Percentiles rank a stretch among this genome's conserved stretches.
These are phyloP conservation scores for Xylota sylvarum DNA, from an alignment of 2,888 invertebrate genomes.

Conservation along the genomic window DNA sequence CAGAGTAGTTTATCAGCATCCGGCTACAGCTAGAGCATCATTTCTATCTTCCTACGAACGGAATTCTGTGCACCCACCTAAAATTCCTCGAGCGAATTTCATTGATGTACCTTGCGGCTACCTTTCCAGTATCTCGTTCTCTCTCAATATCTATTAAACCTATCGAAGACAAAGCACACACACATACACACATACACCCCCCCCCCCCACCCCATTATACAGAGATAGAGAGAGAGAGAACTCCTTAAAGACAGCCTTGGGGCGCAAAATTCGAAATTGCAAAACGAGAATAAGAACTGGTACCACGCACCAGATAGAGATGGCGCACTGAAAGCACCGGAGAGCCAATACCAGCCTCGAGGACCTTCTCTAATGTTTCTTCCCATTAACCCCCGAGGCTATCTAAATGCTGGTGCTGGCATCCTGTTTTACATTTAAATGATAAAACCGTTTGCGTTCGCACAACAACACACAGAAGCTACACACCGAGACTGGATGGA, in stretches of 20 bases:
- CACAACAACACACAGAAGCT: constrained; percentile 70
- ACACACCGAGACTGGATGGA: constrained; percentile 41
- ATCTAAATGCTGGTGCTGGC: constrained; percentile 72
- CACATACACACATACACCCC: constrained; percentile 29
- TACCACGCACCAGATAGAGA: constrained; percentile 58
- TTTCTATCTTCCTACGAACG: constrained; percentile 44
- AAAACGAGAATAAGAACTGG: constrained; percentile 69
- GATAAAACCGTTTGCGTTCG: constrained; percentile 74
- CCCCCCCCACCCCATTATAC: too few relatives aligned
- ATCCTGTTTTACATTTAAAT: constrained; percentile 77
- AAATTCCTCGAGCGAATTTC: constrained; percentile 41
- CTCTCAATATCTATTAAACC: constrained; percentile 37
- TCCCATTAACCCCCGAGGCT: constrained; percentile 54
- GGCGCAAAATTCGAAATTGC: constrained; percentile 71
- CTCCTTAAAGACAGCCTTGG: constrained; percentile 68
- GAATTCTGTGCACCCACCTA: constrained; percentile 56
- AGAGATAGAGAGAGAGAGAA: constrained; percentile 26
- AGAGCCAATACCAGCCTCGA: constrained; percentile 55
- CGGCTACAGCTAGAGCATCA: constrained; percentile 26
- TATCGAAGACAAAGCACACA: constrained; percentile 42
- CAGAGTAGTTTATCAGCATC: not conserved
- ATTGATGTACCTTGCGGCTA: constrained; percentile 57
- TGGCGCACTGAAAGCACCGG: constrained; percentile 31
- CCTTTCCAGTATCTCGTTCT: constrained; percentile 23
- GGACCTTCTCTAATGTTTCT: constrained; percentile 73